Evolutionary conservation across 2,888 invertebrate species (phyloP), one percentile per base, ranked within the genome.

Genomic region (Rhingia campestris): DNA sequence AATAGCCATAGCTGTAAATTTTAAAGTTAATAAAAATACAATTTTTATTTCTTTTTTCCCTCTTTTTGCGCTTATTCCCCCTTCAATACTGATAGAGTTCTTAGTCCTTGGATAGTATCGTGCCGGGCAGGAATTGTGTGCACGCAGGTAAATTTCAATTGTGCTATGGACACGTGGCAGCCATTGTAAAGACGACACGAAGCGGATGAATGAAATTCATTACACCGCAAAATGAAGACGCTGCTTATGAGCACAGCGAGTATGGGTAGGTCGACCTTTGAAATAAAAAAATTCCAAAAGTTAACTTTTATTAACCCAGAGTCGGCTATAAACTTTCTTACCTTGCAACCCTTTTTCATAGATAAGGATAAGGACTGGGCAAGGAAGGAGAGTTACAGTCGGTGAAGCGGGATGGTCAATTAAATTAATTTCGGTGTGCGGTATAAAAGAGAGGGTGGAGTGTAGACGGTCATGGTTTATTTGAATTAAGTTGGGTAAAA

Each of bases 101-200:
- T 49, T 61, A 45, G n/a, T 39, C 9, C 53, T 64, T 49, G 7
- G 51, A 22, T 74, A 41, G 14, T 22, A 32, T 32, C 47, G 43
- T 69, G 37, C 22, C 32, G 49, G 32, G 54, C 33, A 59, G 51
- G 35, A 74, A 82, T 79, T 79, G 54, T 79, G 51, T 74, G 82
- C 67, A 82, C 82, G 82, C 82, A 82, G 82, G 82, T 79, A 73
- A 82, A 82, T 82, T 82, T 79, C 79, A 77, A 77, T 79, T 79
- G 77, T 79, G 63, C 59, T 70, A 22, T 6, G 63, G 81, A 66
- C 72, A 73, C 73, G 77, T 82, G 69, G 67, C 54, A 30, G 61
- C 39, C 53, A 5, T 32, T 37, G 12, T 64, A 58, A 58, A 35
- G 69, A 54, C 73, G 79, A 64, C 63, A 64, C 45, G 63, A 58